Evolutionary conservation across 1,140 invertebrate species (phyloP).

Genomic region (Plutomurus gul): DNA sequence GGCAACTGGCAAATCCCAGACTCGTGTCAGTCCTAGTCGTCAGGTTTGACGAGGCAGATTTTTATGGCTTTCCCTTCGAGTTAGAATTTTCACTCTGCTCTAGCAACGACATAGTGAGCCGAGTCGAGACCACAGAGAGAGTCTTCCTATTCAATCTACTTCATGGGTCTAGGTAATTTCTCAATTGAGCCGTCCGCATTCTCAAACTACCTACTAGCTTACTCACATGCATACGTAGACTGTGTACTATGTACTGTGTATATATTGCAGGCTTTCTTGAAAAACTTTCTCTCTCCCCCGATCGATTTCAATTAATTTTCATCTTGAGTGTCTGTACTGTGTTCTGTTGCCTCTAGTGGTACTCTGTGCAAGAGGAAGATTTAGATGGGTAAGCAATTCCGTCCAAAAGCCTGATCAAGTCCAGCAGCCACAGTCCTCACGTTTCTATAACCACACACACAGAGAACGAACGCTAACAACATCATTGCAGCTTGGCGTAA

Average conservation of each 20-base stretch:
- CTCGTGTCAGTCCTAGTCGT: slow-evolving; percentile 2
- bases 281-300: not conserved
- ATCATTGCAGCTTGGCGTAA: too few relatives aligned
- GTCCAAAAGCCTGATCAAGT: not conserved
- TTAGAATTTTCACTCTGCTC: slow-evolving; percentile 2
- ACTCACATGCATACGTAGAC: not conserved
- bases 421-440: too few relatives aligned
- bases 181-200: not conserved
- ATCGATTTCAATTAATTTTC: slow-evolving; percentile 28
- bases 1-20: not conserved
- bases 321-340: slow-evolving; percentile 10
- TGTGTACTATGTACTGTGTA: too few relatives aligned
- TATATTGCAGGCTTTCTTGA: too few relatives aligned
- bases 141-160: not conserved
- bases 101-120: too few relatives aligned
- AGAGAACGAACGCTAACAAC: too few relatives aligned
- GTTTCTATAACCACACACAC: too few relatives aligned
- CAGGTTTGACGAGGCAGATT: not conserved
- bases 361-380: slow-evolving; percentile 11
- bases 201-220: not conserved
- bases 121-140: not conserved
- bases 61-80: slow-evolving; percentile 4
- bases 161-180: not conserved
- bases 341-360: slow-evolving; percentile 14
- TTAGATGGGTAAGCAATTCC: not conserved